These are phyloP conservation scores for Coenonympha arcania DNA, from an alignment of 2,888 invertebrate species.

Conservation along the genomic window DNA sequence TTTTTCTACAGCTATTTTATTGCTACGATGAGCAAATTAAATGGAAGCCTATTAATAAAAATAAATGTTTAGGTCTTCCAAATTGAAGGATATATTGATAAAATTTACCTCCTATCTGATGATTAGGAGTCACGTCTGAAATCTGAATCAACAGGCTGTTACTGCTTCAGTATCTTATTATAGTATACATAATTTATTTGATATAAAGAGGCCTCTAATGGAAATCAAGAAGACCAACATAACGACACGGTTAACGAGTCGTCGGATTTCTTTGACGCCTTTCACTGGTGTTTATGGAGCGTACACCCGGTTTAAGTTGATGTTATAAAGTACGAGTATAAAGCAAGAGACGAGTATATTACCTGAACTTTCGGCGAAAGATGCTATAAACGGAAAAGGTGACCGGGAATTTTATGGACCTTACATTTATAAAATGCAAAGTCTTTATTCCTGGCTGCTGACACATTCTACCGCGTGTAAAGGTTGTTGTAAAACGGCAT, in stretches of 20 bases:
- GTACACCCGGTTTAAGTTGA: slow-evolving; percentile 10
- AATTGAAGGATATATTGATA: too few relatives aligned
- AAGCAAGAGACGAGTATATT: slow-evolving; percentile 3
- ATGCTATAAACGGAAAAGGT: slow-evolving; percentile 4
- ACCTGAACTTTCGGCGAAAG: slow-evolving; percentile 4
- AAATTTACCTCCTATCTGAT: too few relatives aligned
- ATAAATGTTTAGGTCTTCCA: too few relatives aligned
- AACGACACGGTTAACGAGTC: slow-evolving; percentile 27
- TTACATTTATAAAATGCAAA: neutral
- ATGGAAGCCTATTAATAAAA: too few relatives aligned
- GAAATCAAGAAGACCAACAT: slow-evolving; percentile 6
- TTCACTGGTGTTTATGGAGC: slow-evolving; percentile 31
- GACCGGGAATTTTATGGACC: neutral
- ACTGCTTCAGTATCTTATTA: too few relatives aligned
- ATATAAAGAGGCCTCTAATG: neutral
- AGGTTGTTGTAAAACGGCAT: too few relatives aligned
- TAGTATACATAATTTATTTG: neutral
- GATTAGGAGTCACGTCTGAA: too few relatives aligned
- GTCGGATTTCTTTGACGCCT: slow-evolving; percentile 27
- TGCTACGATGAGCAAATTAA: too few relatives aligned
- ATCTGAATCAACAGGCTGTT: too few relatives aligned
- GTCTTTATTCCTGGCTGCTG: neutral
- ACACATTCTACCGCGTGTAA: neutral
- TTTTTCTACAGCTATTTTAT: too few relatives aligned
- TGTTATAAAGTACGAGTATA: slow-evolving; percentile 13